phyloP scores from a whole-genome alignment of 2,797 vertebrate species.

The Sebastes itinus region DNA sequence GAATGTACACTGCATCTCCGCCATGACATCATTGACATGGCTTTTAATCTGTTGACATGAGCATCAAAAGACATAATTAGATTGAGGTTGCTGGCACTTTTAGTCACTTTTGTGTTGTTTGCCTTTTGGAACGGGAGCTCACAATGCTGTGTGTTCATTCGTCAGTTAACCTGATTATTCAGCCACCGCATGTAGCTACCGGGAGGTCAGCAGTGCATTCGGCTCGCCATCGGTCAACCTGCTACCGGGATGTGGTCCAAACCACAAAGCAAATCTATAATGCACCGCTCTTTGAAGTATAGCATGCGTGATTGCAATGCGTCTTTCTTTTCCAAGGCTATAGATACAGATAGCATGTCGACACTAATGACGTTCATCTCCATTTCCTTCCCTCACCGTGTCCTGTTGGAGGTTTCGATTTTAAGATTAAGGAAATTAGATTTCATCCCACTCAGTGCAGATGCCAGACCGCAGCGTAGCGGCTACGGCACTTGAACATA shows the following conservation, averaged over 20 bases:
- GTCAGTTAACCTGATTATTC: slow-evolving; percentile 63
- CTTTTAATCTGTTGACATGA: slow-evolving; percentile 31
- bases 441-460: slow-evolving; percentile 50
- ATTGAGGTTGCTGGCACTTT: slow-evolving; percentile 15
- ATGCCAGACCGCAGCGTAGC: slow-evolving; percentile 33
- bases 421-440: slow-evolving; percentile 67
- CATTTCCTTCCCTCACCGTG: slow-evolving; percentile 28
- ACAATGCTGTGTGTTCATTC: slow-evolving; percentile 52
- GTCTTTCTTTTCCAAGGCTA: not conserved
- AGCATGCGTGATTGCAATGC: not conserved
- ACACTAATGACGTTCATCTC: slow-evolving; percentile 48
- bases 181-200: slow-evolving; percentile 27
- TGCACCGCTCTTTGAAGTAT: slow-evolving; percentile 7
- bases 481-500: slow-evolving; percentile 30
- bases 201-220: slow-evolving; percentile 18
- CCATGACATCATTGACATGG: slow-evolving; percentile 5
- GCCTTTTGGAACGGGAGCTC: slow-evolving; percentile 37
- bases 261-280: slow-evolving; percentile 44
- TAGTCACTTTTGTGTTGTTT: slow-evolving; percentile 24
- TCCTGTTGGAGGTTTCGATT: slow-evolving; percentile 57
- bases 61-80: slow-evolving; percentile 40
- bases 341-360: slow-evolving; percentile 27
- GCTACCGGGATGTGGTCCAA: slow-evolving; percentile 30
- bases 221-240: slow-evolving; percentile 5
- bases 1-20: slow-evolving; percentile 1